These are phyloP conservation scores for Pandemis cinnamomeana DNA, from an alignment of 2,888 invertebrate species.

Conservation along the genomic window DNA sequence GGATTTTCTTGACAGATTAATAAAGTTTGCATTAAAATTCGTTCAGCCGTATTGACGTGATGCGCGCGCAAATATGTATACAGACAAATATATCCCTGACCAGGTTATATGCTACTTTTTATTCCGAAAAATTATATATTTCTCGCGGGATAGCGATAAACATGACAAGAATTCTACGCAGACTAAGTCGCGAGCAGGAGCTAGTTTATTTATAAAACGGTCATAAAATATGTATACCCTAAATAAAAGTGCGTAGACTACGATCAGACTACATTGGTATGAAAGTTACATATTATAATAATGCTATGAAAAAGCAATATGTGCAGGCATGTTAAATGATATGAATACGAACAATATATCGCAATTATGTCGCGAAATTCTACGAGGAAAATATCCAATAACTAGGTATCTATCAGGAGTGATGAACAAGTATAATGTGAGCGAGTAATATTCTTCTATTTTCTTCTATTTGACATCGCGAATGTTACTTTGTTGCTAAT, in stretches of 20 bases:
- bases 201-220: no score
- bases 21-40: no score
- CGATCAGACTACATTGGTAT: not conserved
- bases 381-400: not conserved
- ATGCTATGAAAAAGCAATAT: not conserved
- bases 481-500: conserved; percentile 7
- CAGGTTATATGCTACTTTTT: no score
- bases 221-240: no score
- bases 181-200: no score
- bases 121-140: no score
- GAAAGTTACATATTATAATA: not conserved
- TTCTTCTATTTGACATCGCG: not conserved
- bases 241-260: not conserved
- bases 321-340: not conserved
- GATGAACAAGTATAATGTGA: not conserved
- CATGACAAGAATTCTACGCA: no score
- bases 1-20: no score
- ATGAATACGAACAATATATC: conserved; percentile 2
- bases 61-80: no score
- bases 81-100: no score
- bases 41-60: no score
- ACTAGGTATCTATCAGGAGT: not conserved
- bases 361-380: not conserved
- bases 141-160: no score
- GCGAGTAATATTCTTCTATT: not conserved